Evolutionary conservation across 2,113 vertebrate species (phyloP).

Genomic region (Notechis scutatus): DNA sequence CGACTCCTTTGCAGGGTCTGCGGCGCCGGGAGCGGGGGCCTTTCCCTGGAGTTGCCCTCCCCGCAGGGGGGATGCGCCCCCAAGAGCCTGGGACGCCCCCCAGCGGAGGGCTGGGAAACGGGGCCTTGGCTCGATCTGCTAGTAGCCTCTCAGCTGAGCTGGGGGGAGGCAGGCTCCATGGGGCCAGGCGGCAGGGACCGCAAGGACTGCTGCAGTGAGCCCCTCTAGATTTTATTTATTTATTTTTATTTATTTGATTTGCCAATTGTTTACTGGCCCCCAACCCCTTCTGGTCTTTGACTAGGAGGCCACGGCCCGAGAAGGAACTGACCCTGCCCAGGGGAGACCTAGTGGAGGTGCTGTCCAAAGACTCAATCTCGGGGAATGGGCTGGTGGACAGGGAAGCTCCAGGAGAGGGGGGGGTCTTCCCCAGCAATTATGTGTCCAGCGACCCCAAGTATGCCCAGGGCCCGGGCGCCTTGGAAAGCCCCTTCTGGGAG

Average conservation of each 20-base stretch:
- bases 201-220: constrained; percentile 37
- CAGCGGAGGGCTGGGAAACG: fast-evolving
- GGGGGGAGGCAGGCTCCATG: background rate
- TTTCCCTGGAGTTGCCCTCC: background rate
- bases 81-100: background rate
- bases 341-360: constrained; percentile 85
- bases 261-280: no score
- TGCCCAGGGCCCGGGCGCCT: constrained; percentile 65
- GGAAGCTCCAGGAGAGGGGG: constrained; percentile 85
- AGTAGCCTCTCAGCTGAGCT: background rate
- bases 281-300: constrained; percentile 84
- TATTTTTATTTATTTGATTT: no score
- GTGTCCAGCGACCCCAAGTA: constrained; percentile 74
- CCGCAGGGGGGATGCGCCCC: background rate
- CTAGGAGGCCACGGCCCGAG: constrained; percentile 85
- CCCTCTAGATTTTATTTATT: constrained; percentile 25
- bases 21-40: no score
- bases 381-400: constrained; percentile 94
- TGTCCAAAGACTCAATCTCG: constrained; percentile 87
- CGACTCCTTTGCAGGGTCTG: background rate
- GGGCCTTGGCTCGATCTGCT: background rate
- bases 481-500: constrained; percentile 84
- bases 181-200: background rate
- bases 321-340: constrained; percentile 85
- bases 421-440: constrained; percentile 89